Evolutionary conservation across 2,888 invertebrate species (phyloP), one percentile per base, ranked within the genome.

Genomic region (Drosophila anomalipes): DNA sequence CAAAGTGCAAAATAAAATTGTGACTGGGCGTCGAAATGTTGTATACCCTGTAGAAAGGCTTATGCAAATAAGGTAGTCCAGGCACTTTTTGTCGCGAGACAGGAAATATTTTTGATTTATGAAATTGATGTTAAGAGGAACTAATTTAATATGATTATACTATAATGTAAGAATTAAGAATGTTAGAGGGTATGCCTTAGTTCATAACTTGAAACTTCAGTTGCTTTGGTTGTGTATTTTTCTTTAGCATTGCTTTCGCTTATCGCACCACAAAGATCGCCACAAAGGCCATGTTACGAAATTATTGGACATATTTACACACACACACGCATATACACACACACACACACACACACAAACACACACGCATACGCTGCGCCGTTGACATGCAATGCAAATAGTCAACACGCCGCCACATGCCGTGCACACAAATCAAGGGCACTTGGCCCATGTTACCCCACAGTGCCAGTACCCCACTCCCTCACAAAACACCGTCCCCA

Each of bases 261-360:
- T 89, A 91, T 90, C 91, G 79, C 77, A 58, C 70, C 70, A 70
- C 84, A 81, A 74, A 79, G 83, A 90, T 90, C 91, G 89, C 89
- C 87, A 80, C 85, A 90, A 91, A 91, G 91, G 89, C 89, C 91
- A 91, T 86, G 90, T 91, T 90, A 90, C 88, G 88, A 89, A 88
- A 89, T 90, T 86, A 91, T 88, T 84, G 78, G 78, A 88, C 82
- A 76, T 66, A 79, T 71, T 69, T 58, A 70, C 22, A 39, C 22
- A 64, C 44, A 72, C 26, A 47, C 41, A 56, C 47, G 53, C 32
- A 52, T 19, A 28, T 58, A 70, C 32, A 41, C 22, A 64, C 49
- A 72, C 28, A 51, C 51, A 22, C 30, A 39, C 19, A 57, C 39
- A 60, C 37, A 32, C 26, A 70, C 32, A 71, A 56, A 19, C 35